Evolutionary conservation across 2,888 invertebrate species (phyloP), one percentile per base, ranked within the genome.

Genomic region (Drosophila quasianomalipes): DNA sequence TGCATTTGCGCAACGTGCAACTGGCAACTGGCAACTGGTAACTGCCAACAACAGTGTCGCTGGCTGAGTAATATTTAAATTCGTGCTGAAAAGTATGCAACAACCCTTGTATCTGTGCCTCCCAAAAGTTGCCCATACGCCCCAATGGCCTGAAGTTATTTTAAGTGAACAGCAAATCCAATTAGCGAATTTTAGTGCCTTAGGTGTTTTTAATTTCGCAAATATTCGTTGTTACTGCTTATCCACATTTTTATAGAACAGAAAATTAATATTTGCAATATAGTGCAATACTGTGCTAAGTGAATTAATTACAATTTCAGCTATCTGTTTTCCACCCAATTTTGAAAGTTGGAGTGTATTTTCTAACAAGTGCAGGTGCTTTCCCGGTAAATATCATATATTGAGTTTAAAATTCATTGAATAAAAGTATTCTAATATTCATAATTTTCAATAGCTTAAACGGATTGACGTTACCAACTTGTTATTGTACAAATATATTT

Each of bases 31-130:
- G 44, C 66, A 66, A 60, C 35, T 33, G 41, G 47, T 1, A 26
- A 26, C 58, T 22, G 44, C n/a, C 51, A 33, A 61, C 49, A 49
- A 52, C 70, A 52, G 10, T 68, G 31, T 68, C 37, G 37, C 53
- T 31, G 57, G 16, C 33, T 39, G 41, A 57, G 74, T 60, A 72
- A 76, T 67, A 70, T 79, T 81, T 73, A 71, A 73, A 64, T 65
- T 61, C 47, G 62, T 69, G 71, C 82, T 44, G 39, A 72, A 74
- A 74, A 79, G 66, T 67, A 76, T 64, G 79, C 85, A 69, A 49
- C 60, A 60, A 58, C 3, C 26, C 76, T 31, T 26, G 16, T n/a
- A 31, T 7, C 28, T 30, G 41, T 12, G 12, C 14, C 39, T 10
- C 16, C 58, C 1, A 16, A 41, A 31, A 30, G 19, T 57, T 57